Conservation (phyloP, 2,113 vertebrate species). For the Scytalopus superciliaris region DNA sequence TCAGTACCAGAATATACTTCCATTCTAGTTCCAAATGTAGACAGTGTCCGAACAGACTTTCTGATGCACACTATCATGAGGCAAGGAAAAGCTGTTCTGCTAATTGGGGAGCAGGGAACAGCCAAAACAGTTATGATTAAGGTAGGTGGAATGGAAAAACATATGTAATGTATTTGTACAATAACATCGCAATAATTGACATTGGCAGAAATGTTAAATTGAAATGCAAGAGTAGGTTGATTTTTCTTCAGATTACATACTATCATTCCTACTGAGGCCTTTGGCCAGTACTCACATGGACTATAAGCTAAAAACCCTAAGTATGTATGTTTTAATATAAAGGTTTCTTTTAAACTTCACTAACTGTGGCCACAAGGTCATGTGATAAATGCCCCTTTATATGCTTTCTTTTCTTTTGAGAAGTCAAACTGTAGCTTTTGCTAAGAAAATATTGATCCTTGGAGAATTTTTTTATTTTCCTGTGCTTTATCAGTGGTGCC, state of each 20-base stretch:
- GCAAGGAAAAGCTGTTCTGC: slow-evolving; percentile 83
- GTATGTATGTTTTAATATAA: background rate
- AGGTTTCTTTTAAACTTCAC: background rate
- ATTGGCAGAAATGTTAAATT: background rate
- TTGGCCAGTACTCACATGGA: background rate
- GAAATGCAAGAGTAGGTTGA: background rate
- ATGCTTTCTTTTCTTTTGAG: background rate
- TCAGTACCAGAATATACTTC: slow-evolving; percentile 80
- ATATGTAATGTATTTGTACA: background rate
- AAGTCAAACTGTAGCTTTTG: background rate
- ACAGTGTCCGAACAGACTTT: slow-evolving; percentile 82
- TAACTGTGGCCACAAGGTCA: background rate
- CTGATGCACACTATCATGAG: slow-evolving; percentile 80
- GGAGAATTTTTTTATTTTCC: background rate
- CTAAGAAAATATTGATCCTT: background rate
- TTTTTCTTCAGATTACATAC: background rate
- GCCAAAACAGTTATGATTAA: slow-evolving; percentile 88
- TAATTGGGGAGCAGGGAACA: slow-evolving; percentile 86
- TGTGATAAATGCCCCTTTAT: background rate
- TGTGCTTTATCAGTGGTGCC: fast-evolving
- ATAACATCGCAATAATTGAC: background rate
- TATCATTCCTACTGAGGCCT: background rate
- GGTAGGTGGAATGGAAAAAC: slow-evolving; percentile 57
- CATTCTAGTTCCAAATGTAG: slow-evolving; percentile 86
- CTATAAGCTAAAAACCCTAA: fast-evolving